Base-by-base conservation (phyloP, 1,140 invertebrate genomes). In the Drosophila pachea region DNA sequence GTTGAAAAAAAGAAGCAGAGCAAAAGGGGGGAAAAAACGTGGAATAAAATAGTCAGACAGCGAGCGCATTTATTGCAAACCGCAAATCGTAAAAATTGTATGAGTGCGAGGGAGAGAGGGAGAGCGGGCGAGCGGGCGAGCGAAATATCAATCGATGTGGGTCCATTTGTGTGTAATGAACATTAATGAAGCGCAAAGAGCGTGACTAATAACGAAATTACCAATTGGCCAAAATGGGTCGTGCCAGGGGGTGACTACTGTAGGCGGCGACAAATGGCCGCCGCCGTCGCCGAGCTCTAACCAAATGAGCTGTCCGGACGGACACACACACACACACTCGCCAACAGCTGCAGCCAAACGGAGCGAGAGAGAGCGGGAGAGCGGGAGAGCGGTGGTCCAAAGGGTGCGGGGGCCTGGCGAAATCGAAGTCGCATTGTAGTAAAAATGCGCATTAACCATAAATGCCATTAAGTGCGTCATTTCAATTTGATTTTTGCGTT, bases 161-260 rank as follows among this genome's bases (percentile, higher is more conserved):
- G 82, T 86, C 81, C 81, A 81, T 86, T 86, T 86, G 75, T 86
- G 81, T 86, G 82, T 82, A 86, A 86, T 86, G 81, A 86, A 86
- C 81, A 87, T 87, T 87, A 87, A 87, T 87, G 83, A 87, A 87
- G 84, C 83, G 83, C 83, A 78, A 84, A 87, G 73, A 87, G 83
- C 84, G 83, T 87, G 84, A 87, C 83, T 87, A 87, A 87, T 87
- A 83, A 73, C 73, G 68, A 76, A 87, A 87, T 87, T 87, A 79
- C 81, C 82, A 86, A 86, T 86, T 86, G 74, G 81, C 74, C 76
- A 81, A 86, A 76, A 76, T 66, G 76, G 79, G 74, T 76, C 61
- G 62, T 29, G 43, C 55, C 32, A 67, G 42, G 45, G 50, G 22
- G 48, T 45, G 48, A 45, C 45, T 36, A 14, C 65, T 38, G 36